A percentile compares a stretch with the other conserved stretches of the same genome.
Conservation (phyloP, 2,888 invertebrate genomes). For the Busseola fusca region DNA sequence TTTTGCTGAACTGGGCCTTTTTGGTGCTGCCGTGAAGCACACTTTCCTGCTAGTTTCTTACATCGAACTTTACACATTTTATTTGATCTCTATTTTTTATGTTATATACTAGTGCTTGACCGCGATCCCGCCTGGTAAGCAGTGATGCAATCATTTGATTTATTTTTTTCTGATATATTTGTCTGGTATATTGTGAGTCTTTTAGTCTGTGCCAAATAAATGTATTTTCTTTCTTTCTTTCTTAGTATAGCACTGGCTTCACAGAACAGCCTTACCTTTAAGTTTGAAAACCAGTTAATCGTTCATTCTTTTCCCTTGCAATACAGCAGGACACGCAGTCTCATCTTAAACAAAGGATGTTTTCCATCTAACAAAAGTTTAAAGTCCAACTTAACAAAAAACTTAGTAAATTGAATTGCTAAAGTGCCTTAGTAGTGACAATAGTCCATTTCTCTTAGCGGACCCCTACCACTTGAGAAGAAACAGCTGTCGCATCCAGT, state of each 20-base stretch:
- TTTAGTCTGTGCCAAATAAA: no score
- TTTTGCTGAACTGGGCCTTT: no score
- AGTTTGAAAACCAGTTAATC: constrained; percentile 10
- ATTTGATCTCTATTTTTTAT: no score
- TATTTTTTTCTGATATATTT: no score
- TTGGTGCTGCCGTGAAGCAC: no score
- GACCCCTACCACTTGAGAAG: constrained; percentile 20
- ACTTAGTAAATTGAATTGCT: constrained; percentile 43
- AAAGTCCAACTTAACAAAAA: constrained; percentile 38
- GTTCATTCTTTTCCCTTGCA: neutral
- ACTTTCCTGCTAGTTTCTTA: no score
- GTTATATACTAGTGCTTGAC: no score
- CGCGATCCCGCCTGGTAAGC: no score
- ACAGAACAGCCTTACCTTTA: neutral
- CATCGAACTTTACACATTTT: no score
- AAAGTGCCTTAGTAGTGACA: constrained; percentile 49
- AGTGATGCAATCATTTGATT: no score
- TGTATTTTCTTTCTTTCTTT: no score
- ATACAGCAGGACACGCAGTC: constrained; percentile 21
- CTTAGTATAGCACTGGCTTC: neutral
- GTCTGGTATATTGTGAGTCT: no score
- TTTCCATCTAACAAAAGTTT: constrained; percentile 24
- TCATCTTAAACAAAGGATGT: constrained; percentile 25
- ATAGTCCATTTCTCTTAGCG: constrained; percentile 46
- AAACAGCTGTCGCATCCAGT: constrained; percentile 41